Conservation (phyloP, 2,797 vertebrate species). For the Champsocephalus gunnari region DNA sequence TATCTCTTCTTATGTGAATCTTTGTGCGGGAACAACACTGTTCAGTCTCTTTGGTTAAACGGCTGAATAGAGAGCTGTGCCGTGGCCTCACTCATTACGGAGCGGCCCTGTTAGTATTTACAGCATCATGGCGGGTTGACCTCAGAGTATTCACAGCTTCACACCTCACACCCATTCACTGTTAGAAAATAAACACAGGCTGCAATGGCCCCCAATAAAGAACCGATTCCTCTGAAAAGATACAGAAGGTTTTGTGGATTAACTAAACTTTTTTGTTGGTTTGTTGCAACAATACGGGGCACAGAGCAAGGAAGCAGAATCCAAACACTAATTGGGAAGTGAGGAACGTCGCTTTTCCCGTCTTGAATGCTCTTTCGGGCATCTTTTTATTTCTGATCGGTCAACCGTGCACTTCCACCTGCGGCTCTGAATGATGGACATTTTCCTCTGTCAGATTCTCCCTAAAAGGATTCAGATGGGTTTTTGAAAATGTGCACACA, state of each 20-base stretch:
- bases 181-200: conserved; percentile 68
- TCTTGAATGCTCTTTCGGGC: conserved; percentile 80
- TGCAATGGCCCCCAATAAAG: conserved; percentile 51
- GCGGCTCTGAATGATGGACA: conserved; percentile 73
- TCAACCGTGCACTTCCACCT: conserved; percentile 86
- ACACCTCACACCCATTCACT: conserved; percentile 75
- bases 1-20: conserved; percentile 39
- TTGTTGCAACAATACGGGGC: conserved; percentile 60
- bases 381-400: conserved; percentile 78
- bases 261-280: conserved; percentile 75
- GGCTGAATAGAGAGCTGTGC: conserved; percentile 65
- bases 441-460: conserved; percentile 56
- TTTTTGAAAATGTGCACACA: conserved; percentile 69
- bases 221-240: conserved; percentile 70
- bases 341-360: conserved; percentile 62
- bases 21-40: conserved; percentile 50
- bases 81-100: conserved; percentile 72
- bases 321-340: conserved; percentile 82
- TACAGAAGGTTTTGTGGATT: conserved; percentile 67
- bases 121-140: conserved; percentile 70
- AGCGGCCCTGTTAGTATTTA: conserved; percentile 69
- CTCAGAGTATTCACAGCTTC: conserved; percentile 70
- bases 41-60: conserved; percentile 58
- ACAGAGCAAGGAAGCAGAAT: conserved; percentile 66
- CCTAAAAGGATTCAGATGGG: conserved; percentile 75